Percentiles rank a stretch among this genome's conserved stretches.
Conservation (phyloP, 2,113 vertebrate genomes). For the Tragelaphus buxtoni region DNA sequence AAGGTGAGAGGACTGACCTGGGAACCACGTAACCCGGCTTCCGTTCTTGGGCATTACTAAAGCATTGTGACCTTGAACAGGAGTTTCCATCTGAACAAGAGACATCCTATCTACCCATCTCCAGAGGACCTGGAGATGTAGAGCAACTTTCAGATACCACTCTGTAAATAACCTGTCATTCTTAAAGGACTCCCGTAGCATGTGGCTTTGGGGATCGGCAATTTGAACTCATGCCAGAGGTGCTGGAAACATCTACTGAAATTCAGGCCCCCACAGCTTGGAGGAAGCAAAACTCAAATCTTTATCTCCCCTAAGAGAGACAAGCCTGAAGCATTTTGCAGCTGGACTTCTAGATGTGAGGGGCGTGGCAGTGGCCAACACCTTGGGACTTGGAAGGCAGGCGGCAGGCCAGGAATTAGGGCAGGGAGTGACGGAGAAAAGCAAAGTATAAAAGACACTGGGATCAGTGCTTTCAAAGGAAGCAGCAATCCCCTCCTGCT, state of each 20-base stretch:
- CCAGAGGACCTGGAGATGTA: neutral
- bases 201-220: neutral
- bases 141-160: neutral
- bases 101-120: neutral
- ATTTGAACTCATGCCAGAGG: neutral
- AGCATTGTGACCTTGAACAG: neutral
- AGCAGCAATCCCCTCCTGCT: neutral
- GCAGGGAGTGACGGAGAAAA: neutral
- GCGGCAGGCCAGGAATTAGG: neutral
- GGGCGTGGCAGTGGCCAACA: neutral
- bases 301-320: neutral
- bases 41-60: neutral
- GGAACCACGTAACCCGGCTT: neutral
- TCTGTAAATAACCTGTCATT: neutral
- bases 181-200: neutral
- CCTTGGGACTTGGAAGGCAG: neutral
- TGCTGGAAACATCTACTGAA: neutral
- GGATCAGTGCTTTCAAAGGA: neutral
- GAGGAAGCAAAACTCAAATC: neutral
- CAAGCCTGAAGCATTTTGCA: neutral
- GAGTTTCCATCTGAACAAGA: neutral
- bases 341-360: neutral
- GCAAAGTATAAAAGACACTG: neutral
- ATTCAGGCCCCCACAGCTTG: neutral
- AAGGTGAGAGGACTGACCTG: neutral